Evolutionary conservation across 2,797 vertebrate genomes (phyloP).

Genomic region (Uromys caudimaculatus): DNA sequence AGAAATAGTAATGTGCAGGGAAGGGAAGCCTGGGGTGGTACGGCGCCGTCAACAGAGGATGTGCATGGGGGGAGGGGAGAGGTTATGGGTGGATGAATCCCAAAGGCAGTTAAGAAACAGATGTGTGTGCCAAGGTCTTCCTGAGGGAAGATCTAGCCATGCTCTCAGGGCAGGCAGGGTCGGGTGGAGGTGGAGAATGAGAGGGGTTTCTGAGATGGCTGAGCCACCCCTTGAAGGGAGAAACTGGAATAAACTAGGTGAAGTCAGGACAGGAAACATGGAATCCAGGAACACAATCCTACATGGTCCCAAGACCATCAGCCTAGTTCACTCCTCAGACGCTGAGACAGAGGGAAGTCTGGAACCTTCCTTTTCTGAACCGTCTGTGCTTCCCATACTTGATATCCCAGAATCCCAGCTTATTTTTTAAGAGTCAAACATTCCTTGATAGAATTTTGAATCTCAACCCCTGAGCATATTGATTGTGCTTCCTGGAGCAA

Average conservation of each 20-base stretch:
- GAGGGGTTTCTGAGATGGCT: neutral
- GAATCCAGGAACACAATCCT: neutral
- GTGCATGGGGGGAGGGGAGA: neutral
- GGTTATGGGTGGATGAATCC: neutral
- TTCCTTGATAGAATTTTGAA: neutral
- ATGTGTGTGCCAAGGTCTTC: too few relatives aligned
- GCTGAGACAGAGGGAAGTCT: neutral
- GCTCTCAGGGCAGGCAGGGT: neutral
- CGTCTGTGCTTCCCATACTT: accelerated
- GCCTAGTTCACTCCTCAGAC: neutral
- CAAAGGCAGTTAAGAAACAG: neutral
- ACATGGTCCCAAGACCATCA: neutral
- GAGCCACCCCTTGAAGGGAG: neutral
- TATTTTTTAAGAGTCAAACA: neutral
- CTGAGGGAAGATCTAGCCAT: too few relatives aligned
- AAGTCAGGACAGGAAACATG: accelerated
- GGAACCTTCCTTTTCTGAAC: neutral
- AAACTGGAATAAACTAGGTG: neutral
- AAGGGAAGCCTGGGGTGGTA: neutral
- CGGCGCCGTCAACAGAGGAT: neutral
- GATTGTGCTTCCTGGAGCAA: neutral
- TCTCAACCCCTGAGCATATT: neutral
- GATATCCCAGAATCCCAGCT: neutral
- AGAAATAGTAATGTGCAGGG: constrained; percentile 11
- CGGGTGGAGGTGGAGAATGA: too few relatives aligned